These are phyloP conservation scores for Nowickia ferox DNA, from an alignment of 2,888 invertebrate genomes.

Conservation along the genomic window DNA sequence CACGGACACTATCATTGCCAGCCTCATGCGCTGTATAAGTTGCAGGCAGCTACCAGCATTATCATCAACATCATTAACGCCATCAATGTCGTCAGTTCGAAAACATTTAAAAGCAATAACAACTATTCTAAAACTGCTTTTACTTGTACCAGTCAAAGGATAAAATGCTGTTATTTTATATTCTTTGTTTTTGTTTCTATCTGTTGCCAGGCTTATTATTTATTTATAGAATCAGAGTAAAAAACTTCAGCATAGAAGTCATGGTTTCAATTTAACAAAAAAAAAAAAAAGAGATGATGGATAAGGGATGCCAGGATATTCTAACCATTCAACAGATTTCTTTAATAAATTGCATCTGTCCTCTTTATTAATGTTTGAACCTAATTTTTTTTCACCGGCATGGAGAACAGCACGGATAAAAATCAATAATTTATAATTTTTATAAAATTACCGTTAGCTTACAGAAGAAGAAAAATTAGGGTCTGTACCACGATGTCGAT, in stretches of 20 bases:
- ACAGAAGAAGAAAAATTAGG: no score
- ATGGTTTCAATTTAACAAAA: neutral
- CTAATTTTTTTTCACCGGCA: no score
- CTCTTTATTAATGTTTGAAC: no score
- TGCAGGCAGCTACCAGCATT: conserved; percentile 29
- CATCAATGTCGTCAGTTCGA: conserved; percentile 51
- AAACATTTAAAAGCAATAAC: conserved; percentile 14
- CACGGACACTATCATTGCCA: conserved; percentile 53
- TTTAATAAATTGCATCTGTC: no score
- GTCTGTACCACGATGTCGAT: no score
- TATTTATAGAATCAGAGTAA: conserved; percentile 11
- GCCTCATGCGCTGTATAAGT: conserved; percentile 5
- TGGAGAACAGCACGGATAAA: no score
- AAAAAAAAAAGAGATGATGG: no score
- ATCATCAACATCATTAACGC: conserved; percentile 58
- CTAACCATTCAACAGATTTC: no score
- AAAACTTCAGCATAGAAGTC: neutral
- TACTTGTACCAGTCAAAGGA: conserved; percentile 24
- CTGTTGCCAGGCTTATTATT: conserved; percentile 42
- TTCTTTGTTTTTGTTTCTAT: neutral
- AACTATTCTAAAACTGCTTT: conserved; percentile 27
- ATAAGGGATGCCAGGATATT: neutral
- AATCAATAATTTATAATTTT: no score
- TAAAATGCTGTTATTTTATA: conserved; percentile 36
- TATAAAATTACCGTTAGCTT: no score